A percentile compares a stretch with the other conserved stretches of the same genome.
phyloP scores from a whole-genome alignment of 2,797 vertebrate species.

The Taenioides sp. region DNA sequence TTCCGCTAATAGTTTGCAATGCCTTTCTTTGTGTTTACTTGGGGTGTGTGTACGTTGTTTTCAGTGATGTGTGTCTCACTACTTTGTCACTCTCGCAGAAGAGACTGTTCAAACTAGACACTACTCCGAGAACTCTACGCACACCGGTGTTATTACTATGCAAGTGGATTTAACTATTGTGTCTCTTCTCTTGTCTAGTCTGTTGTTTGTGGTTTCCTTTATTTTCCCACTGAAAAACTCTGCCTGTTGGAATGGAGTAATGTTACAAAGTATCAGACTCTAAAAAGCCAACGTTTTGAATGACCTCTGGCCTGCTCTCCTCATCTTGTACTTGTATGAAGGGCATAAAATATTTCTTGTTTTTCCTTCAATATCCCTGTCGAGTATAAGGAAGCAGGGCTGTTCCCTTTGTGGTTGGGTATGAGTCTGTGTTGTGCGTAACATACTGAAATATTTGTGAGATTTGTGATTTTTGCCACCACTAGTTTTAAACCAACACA shows the following conservation, averaged over 20 bases:
- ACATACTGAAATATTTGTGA: conserved; percentile 55
- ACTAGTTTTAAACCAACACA: conserved; percentile 33
- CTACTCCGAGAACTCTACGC: conserved; percentile 75
- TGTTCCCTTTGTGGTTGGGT: conserved; percentile 45
- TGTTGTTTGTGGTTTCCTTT: conserved; percentile 23
- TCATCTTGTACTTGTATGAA: conserved; percentile 50
- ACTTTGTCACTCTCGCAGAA: conserved; percentile 34
- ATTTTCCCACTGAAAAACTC: conserved; percentile 66
- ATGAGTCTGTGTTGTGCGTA: conserved; percentile 60
- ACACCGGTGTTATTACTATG: conserved; percentile 89
- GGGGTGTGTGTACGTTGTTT: conserved; percentile 51
- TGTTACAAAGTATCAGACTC: conserved; percentile 56
- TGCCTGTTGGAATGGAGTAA: conserved; percentile 64
- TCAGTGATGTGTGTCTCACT: conserved; percentile 27
- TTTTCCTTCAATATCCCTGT: conserved; percentile 57
- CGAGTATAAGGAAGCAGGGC: conserved; percentile 39
- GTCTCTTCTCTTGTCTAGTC: conserved; percentile 38
- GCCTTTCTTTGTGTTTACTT: conserved; percentile 74
- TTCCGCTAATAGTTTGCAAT: conserved; percentile 81
- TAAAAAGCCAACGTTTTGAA: conserved; percentile 29
- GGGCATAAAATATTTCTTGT: conserved; percentile 50
- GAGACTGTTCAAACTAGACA: conserved; percentile 74
- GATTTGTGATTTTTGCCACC: conserved; percentile 33
- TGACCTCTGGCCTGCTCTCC: conserved; percentile 23
- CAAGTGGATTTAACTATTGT: conserved; percentile 79